Conservation (phyloP, 2,797 vertebrate species). For the Petrocephalus sullivani region DNA sequence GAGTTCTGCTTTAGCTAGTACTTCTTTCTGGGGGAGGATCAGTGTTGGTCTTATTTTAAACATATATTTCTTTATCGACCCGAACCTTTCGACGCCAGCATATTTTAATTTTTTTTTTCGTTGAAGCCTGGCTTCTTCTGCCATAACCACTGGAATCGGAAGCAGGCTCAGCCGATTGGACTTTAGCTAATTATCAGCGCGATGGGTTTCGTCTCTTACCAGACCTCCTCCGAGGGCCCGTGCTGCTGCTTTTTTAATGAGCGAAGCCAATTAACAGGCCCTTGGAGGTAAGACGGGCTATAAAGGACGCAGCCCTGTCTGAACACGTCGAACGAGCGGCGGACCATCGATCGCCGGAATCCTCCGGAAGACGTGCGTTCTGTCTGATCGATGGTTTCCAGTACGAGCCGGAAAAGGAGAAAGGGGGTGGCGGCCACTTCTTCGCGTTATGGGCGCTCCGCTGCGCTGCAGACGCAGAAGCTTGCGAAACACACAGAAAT, state of each 20-base stretch:
- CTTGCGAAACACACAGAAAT: background rate
- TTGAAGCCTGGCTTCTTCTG: background rate
- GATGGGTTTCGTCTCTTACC: background rate
- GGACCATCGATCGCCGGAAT: background rate
- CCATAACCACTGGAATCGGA: background rate
- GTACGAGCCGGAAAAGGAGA: background rate
- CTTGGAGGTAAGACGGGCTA: background rate
- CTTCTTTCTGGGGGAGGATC: background rate
- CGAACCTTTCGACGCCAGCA: background rate
- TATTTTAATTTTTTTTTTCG: background rate
- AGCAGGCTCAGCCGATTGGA: background rate
- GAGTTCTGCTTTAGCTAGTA: background rate
- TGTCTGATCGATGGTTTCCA: background rate
- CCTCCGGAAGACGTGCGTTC: background rate
- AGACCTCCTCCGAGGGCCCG: background rate
- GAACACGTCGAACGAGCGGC: background rate
- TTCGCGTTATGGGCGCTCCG: background rate
- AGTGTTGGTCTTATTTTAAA: background rate
- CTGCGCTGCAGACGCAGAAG: background rate
- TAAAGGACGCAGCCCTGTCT: background rate
- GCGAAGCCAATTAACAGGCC: constrained; percentile 20
- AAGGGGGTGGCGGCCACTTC: too few species aligned
- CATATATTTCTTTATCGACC: background rate
- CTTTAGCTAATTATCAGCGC: background rate
- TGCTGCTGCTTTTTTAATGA: background rate